Conservation (phyloP, 2,888 invertebrate genomes). For the Encarsia formosa region DNA sequence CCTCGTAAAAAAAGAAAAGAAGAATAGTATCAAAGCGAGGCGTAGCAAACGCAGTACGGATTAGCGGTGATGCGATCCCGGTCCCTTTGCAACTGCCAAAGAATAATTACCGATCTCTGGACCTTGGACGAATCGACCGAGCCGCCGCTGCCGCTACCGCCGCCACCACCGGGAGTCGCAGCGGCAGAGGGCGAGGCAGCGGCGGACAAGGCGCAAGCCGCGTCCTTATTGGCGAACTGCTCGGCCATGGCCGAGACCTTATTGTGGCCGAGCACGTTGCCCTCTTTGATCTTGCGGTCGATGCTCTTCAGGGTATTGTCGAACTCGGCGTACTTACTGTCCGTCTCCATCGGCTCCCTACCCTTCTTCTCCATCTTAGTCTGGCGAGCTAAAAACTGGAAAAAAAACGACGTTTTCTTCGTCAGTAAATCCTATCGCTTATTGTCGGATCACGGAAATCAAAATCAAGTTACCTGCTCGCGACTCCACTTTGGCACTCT, state of each 20-base stretch:
- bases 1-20: background rate
- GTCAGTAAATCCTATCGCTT: no score
- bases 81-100: conserved; percentile 26
- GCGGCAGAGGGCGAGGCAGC: background rate
- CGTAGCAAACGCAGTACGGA: conserved; percentile 27
- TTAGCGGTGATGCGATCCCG: conserved; percentile 25
- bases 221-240: conserved; percentile 58
- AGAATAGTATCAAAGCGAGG: conserved; percentile 13
- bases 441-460: no score
- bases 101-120: conserved; percentile 57
- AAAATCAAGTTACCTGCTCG: conserved; percentile 61
- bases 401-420: conserved; percentile 45
- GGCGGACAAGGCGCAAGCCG: no score
- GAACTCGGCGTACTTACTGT: conserved; percentile 66
- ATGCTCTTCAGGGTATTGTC: conserved; percentile 69
- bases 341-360: conserved; percentile 58
- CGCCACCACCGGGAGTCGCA: no score
- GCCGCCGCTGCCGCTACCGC: no score
- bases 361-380: conserved; percentile 67
- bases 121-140: conserved; percentile 51
- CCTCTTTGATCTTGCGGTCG: conserved; percentile 74
- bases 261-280: conserved; percentile 66
- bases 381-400: conserved; percentile 63
- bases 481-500: conserved; percentile 86
- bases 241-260: conserved; percentile 88